Conservation (phyloP, 1,140 invertebrate genomes). For the Drosophila pandora region DNA sequence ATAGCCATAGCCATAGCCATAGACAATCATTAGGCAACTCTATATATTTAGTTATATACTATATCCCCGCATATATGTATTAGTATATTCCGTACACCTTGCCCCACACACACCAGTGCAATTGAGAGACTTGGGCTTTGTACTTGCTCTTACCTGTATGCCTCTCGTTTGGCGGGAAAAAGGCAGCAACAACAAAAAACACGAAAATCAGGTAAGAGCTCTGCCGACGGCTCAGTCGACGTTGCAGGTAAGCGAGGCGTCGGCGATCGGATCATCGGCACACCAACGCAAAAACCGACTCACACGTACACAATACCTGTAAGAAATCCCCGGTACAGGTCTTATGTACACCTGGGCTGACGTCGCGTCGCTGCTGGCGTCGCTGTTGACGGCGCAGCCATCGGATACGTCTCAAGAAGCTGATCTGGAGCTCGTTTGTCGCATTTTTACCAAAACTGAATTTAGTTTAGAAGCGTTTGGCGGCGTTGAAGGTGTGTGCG, state of each 20-base stretch:
- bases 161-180: slow-evolving; percentile 80
- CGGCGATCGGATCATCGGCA: slow-evolving; percentile 69
- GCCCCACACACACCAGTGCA: slow-evolving; percentile 26
- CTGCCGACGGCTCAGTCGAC: slow-evolving; percentile 32
- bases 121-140: slow-evolving; percentile 42
- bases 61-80: slow-evolving; percentile 21
- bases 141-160: slow-evolving; percentile 65
- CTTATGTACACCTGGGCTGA: slow-evolving; percentile 54
- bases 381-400: slow-evolving; percentile 14
- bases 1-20: slow-evolving; percentile 51
- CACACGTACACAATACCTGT: slow-evolving; percentile 25
- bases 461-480: slow-evolving; percentile 83
- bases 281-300: slow-evolving; percentile 65
- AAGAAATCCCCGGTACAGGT: slow-evolving; percentile 16
- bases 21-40: slow-evolving; percentile 70
- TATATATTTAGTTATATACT: slow-evolving; percentile 52
- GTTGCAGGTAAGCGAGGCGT: slow-evolving; percentile 56
- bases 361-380: slow-evolving; percentile 22
- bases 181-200: slow-evolving; percentile 73
- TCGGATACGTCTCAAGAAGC: slow-evolving; percentile 69
- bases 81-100: slow-evolving; percentile 48
- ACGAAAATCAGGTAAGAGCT: slow-evolving; percentile 78
- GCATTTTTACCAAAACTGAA: slow-evolving; percentile 82
- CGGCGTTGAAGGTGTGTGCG: slow-evolving; percentile 80
- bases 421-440: slow-evolving; percentile 82